Evolutionary conservation across 2,113 vertebrate species (phyloP).

Genomic region (Capricornis sumatraensis): DNA sequence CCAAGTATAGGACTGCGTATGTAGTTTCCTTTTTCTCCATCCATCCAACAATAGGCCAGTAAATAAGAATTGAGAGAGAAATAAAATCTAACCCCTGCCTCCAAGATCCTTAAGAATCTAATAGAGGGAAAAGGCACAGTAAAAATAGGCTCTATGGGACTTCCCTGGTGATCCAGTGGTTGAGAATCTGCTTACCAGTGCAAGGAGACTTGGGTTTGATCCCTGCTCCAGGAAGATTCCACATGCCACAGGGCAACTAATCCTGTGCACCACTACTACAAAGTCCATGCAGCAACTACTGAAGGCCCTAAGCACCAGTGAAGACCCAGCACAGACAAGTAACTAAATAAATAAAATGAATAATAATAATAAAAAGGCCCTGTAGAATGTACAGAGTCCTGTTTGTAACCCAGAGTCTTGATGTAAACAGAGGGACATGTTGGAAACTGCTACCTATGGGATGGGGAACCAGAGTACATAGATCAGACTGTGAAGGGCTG

Average conservation of each 20-base stretch:
- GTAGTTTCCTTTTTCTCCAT: background rate
- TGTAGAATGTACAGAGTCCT: background rate
- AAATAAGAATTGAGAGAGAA: background rate
- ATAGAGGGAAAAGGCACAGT: background rate
- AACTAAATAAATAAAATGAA: background rate
- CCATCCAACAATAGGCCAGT: background rate
- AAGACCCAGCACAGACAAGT: background rate
- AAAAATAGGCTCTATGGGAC: background rate
- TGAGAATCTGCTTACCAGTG: background rate
- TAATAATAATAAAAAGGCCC: background rate
- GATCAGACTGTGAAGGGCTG: background rate
- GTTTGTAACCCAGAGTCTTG: background rate
- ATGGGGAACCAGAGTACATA: background rate
- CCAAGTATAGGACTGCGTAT: background rate
- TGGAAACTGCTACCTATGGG: background rate
- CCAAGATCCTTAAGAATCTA: background rate
- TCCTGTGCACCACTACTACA: background rate
- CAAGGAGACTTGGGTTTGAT: background rate
- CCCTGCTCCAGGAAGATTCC: background rate
- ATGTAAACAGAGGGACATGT: background rate
- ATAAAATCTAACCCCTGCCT: background rate
- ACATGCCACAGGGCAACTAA: background rate
- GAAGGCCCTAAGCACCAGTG: background rate
- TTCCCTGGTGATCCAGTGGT: background rate
- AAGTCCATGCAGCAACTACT: background rate